A percentile compares a stretch with the other conserved stretches of the same genome.
phyloP scores from a whole-genome alignment of 2,113 vertebrate genomes.

The Corythoichthys haematopterus region DNA sequence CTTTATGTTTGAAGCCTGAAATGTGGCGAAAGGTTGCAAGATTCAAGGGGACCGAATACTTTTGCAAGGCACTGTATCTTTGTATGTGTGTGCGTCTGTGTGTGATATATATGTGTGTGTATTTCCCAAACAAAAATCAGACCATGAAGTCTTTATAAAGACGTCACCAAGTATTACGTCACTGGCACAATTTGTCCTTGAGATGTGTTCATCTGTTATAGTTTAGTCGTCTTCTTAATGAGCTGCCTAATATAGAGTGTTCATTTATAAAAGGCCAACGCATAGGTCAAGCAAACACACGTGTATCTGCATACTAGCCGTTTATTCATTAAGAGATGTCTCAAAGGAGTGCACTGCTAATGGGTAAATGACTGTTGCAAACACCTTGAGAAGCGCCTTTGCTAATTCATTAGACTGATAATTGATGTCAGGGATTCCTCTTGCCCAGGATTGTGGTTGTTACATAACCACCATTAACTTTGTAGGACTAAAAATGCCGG shows the following conservation, averaged over 20 bases:
- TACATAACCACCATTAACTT: constrained; percentile 12
- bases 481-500: neutral
- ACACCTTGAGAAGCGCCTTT: constrained; percentile 41
- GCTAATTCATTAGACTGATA: constrained; percentile 18
- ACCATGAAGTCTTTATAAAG: constrained; percentile 23
- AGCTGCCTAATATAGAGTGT: constrained; percentile 65
- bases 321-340: constrained; percentile 13
- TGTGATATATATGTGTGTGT: too few species aligned
- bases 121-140: constrained; percentile 5
- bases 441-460: constrained; percentile 32
- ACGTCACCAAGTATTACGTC: constrained; percentile 39
- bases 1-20: too few species aligned
- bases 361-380: constrained; percentile 41
- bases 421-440: constrained; percentile 30
- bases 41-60: too few species aligned
- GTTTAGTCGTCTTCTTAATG: constrained; percentile 59
- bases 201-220: constrained; percentile 41
- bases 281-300: constrained; percentile 52
- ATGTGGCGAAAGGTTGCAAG: too few species aligned
- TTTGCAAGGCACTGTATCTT: too few species aligned
- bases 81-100: too few species aligned
- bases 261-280: constrained; percentile 66
- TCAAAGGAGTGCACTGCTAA: constrained; percentile 35
- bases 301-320: constrained; percentile 6
- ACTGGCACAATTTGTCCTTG: constrained; percentile 34